Evolutionary conservation across 2,888 invertebrate genomes (phyloP).

Genomic region (Meteorus colon): DNA sequence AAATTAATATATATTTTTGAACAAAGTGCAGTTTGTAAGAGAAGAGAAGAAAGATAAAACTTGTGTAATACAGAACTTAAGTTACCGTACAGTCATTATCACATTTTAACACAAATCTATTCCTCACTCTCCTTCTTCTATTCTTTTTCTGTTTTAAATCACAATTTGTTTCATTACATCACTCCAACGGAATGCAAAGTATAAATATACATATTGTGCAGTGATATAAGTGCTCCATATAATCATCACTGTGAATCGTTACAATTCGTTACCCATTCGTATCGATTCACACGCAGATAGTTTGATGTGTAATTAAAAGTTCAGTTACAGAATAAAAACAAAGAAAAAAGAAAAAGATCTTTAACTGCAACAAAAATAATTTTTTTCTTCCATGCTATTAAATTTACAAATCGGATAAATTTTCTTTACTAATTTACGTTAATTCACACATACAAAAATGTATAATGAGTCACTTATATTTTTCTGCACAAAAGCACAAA

Average conservation of each 20-base stretch:
- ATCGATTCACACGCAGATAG: slow-evolving; percentile 13
- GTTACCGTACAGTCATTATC: slow-evolving; percentile 18
- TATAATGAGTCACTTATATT: no score
- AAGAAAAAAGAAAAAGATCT: neutral
- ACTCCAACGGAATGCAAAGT: slow-evolving; percentile 23
- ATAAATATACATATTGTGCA: slow-evolving; percentile 5
- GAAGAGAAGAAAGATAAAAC: slow-evolving; percentile 1
- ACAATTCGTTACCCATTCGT: slow-evolving; percentile 25
- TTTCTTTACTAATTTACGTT: no score
- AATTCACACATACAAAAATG: no score
- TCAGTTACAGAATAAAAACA: slow-evolving; percentile 5
- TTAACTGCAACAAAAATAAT: neutral
- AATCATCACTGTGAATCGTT: slow-evolving; percentile 32
- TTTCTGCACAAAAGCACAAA: no score
- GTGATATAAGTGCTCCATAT: slow-evolving; percentile 35
- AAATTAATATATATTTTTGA: neutral
- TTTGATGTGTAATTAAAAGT: slow-evolving; percentile 1
- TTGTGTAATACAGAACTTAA: slow-evolving; percentile 12
- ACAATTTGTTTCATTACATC: slow-evolving; percentile 31
- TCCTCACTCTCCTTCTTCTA: neutral
- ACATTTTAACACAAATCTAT: neutral
- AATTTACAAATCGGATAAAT: no score
- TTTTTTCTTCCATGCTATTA: neutral
- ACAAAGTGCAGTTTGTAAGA: neutral
- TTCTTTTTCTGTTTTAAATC: neutral